A percentile compares a stretch with the other conserved stretches of the same genome.
These are phyloP conservation scores for Vireo griseus DNA, from an alignment of 2,797 vertebrate genomes.

Conservation along the genomic window DNA sequence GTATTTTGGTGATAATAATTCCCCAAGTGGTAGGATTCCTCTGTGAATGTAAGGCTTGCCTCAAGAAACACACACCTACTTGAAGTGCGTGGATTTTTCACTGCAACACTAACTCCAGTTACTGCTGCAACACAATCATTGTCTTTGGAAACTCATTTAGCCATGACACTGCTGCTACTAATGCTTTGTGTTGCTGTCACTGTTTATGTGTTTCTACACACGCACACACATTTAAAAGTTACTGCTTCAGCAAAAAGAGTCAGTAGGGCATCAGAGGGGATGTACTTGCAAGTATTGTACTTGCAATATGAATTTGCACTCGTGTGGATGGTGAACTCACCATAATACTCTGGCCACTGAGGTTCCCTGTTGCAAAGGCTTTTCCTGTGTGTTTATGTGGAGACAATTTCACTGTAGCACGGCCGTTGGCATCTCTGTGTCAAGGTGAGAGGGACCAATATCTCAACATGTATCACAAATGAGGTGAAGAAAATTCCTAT, in stretches of 20 bases:
- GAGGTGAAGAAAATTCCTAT: too few species aligned
- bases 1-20: not conserved
- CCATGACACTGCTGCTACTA: not conserved
- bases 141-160: not conserved
- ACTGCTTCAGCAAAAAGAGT: not conserved
- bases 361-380: not conserved
- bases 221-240: not conserved
- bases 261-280: not conserved
- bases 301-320: not conserved
- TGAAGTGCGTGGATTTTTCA: not conserved
- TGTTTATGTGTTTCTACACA: not conserved
- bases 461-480: too few species aligned
- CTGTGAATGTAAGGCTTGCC: not conserved
- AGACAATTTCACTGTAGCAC: not conserved
- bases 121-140: not conserved
- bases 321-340: not conserved
- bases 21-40: not conserved
- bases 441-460: too few species aligned
- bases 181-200: not conserved
- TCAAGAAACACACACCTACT: fast-evolving
- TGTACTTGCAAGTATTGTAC: not conserved
- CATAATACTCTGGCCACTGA: not conserved
- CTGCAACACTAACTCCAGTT: not conserved
- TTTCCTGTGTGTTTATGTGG: not conserved
- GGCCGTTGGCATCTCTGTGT: not conserved